Base-by-base conservation (phyloP, 1,140 invertebrate genomes). In the Zaprionus vittiger region DNA sequence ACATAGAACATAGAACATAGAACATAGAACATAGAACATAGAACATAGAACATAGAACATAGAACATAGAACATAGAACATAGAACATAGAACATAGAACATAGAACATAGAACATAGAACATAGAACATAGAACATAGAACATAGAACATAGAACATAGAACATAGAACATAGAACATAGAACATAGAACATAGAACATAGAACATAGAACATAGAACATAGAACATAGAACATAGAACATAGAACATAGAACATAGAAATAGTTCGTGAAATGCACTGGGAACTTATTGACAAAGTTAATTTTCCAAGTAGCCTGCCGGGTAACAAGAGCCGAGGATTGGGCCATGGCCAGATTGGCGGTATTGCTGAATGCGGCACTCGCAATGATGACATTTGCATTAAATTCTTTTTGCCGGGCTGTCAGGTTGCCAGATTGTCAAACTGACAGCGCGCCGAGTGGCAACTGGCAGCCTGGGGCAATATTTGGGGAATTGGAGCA, bases 391-490 rank as follows among this genome's bases (percentile, higher is more conserved):
- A 65, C 61, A 31, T 63, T 64, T 59, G 56, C 31, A 17, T 34
- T 37, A 17, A 49, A 34, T 28, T 49, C 22, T 55, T 28, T 49
- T 37, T 63, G 44, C 24, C 14, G 14, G 24, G 28, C 37, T 68
- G 54, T 57, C 56, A 69, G 54, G 14, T 41, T 56, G 72, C 34
- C 66, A 63, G 55, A 31, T 31, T 41, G 28, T 31, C 71, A 31
- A 61, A 73, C 44, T 68, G 56, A 26, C 56, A 73, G 57, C 34
- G 11, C 14, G 22, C 15, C 15, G 59, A 41, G 54, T 59, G 70
- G 22, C 22, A 55, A 37, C 34, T 59, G 38, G 20, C 54, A 59
- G 55, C 24, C 34, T 70, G 59, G 20, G 57, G 47, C 34, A 70
- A 54, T 20, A 54, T 70, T 61, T 47, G 12, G 26, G 17, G 17